Base-by-base conservation (phyloP, 2,888 invertebrate species). In the Girardia tigrina region DNA sequence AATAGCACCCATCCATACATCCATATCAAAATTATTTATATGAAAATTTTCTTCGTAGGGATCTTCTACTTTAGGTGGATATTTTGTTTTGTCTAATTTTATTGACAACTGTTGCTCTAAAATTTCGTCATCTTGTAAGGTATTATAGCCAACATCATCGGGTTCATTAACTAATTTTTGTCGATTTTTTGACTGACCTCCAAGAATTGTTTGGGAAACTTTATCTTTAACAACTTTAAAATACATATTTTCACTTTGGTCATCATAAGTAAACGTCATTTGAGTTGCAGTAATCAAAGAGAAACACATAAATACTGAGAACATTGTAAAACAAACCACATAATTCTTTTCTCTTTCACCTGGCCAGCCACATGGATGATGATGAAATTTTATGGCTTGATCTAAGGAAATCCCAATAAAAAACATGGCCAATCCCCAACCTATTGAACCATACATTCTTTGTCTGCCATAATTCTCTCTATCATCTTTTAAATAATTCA, bases 391-490 rank as follows among this genome's bases (percentile, higher is more conserved):
- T 26, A 94, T 94, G 76, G 94, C 94, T 84, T 95, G 93, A 86
- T 98, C 97, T 77, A 98, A 86, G 14, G 83, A 83, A 77, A 83
- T 80, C 14, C 92, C 93, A 77, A 98, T 94, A 83, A 97, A 90
- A 85, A 98, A 97, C 97, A 98, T 98, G 71, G 97, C 91, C 80
- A 97, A 86, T 28, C 94, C 97, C 97, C 97, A 98, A 70, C 97
- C 97, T 76, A 95, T 87, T 23, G 94, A 94, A 0, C 94, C 94
- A 82, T 94, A 97, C 92, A 98, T 94, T 79, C 97, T 88, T 85
- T 97, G 97, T 81, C 93, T 91, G 0, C 95, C 95, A 83, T 97
- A 86, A 77, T 72, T 92, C 79, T 90, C 87, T 78, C 86, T 85
- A 1, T 86, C 91, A 81, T 92, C 92, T 0, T 92, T 93, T 0